Percentiles rank a stretch among this genome's conserved stretches.
These are phyloP conservation scores for Apis laboriosa DNA, from an alignment of 1,140 invertebrate genomes.

Conservation along the genomic window DNA sequence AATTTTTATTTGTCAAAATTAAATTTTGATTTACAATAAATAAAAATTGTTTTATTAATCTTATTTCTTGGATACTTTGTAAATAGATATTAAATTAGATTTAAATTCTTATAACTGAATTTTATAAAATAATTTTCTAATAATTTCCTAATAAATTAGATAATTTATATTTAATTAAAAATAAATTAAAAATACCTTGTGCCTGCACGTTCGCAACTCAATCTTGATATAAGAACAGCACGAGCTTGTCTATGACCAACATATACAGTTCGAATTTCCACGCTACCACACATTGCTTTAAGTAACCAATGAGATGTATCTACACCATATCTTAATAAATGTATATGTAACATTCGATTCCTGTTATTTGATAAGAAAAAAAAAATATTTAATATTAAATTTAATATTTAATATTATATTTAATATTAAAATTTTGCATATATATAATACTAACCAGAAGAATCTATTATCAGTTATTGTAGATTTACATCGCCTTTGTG, in stretches of 20 bases:
- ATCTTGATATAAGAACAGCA: conserved; percentile 95
- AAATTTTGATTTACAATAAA: too few relatives aligned
- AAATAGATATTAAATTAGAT: too few relatives aligned
- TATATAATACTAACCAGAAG: conserved; percentile 87
- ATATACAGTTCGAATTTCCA: conserved; percentile 97
- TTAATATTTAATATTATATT: not conserved
- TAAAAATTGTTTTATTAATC: too few relatives aligned
- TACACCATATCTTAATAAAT: conserved; percentile 94
- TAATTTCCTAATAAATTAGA: too few relatives aligned
- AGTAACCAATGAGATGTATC: conserved; percentile 94
- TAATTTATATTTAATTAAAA: not conserved
- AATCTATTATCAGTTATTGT: conserved; percentile 95
- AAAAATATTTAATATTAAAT: conserved; percentile 1
- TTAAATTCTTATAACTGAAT: too few relatives aligned
- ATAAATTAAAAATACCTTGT: conserved; percentile 84
- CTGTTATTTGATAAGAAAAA: conserved; percentile 72
- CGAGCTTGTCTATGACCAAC: conserved; percentile 95
- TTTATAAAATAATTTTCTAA: too few relatives aligned
- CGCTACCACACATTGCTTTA: conserved; percentile 96
- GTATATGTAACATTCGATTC: conserved; percentile 97
- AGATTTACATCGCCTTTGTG: conserved; percentile 91
- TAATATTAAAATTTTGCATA: not conserved
- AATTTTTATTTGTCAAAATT: too few relatives aligned
- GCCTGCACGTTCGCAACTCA: conserved; percentile 98
- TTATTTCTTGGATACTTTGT: too few relatives aligned